Conservation (phyloP, 2,797 vertebrate genomes). For the Sandelia bainsii region DNA sequence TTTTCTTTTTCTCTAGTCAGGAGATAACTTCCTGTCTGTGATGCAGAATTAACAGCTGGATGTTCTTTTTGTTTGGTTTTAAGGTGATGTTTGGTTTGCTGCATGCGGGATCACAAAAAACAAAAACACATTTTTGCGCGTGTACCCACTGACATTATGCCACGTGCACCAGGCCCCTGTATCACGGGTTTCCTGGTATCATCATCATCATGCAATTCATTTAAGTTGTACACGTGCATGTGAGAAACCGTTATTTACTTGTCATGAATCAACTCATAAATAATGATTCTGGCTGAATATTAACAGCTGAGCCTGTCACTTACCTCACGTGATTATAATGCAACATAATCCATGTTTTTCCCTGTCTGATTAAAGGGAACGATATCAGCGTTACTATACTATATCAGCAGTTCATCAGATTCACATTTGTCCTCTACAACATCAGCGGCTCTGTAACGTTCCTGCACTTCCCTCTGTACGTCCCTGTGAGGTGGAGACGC, state of each 20-base stretch:
- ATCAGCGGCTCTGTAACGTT: conserved; percentile 6
- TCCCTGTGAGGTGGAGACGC: neutral
- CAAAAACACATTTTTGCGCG: neutral
- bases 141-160: neutral
- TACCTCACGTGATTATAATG: no score
- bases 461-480: conserved; percentile 22
- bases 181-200: neutral
- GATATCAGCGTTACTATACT: conserved; percentile 6
- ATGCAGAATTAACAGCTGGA: conserved; percentile 41
- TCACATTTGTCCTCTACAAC: conserved; percentile 9
- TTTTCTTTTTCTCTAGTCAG: neutral
- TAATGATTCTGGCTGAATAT: neutral
- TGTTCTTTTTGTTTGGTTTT: neutral
- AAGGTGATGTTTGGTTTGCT: conserved; percentile 26
- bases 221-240: neutral
- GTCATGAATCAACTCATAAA: no score
- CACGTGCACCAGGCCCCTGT: neutral
- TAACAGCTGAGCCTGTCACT: neutral
- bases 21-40: neutral
- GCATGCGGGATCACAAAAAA: neutral
- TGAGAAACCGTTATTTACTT: no score
- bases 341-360: neutral
- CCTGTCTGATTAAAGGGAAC: conserved; percentile 29
- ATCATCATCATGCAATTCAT: neutral
- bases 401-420: neutral